Evolutionary conservation across 2,888 invertebrate species (phyloP).

Genomic region (Plebejus argus): DNA sequence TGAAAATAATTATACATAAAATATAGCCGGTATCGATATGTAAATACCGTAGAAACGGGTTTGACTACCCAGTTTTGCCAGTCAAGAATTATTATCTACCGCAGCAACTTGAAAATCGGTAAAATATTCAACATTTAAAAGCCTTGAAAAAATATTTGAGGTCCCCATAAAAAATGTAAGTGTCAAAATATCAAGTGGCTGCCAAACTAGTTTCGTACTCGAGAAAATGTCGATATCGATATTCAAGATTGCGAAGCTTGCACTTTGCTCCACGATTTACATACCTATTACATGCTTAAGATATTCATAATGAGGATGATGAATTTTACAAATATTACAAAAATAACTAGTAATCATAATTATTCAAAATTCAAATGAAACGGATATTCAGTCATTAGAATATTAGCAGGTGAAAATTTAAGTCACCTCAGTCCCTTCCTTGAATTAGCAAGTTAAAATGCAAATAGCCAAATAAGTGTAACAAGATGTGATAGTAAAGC

Average conservation of each 20-base stretch:
- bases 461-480: neutral
- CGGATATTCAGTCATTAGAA: neutral
- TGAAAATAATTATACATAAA: neutral
- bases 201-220: constrained; percentile 7
- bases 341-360: neutral
- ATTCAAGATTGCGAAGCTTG: neutral
- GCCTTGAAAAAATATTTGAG: constrained; percentile 6
- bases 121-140: neutral
- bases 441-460: neutral
- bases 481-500: constrained; percentile 4
- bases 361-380: neutral
- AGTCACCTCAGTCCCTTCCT: neutral
- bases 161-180: constrained; percentile 1
- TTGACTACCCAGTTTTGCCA: neutral
- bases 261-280: neutral
- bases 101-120: neutral
- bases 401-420: neutral
- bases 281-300: neutral
- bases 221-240: neutral
- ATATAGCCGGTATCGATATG: neutral
- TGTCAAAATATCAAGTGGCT: constrained; percentile 9
- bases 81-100: neutral
- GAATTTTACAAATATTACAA: neutral
- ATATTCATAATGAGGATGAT: neutral
- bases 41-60: neutral